Base-by-base conservation (phyloP, 2,113 vertebrate species). In the Perca schrenkii region DNA sequence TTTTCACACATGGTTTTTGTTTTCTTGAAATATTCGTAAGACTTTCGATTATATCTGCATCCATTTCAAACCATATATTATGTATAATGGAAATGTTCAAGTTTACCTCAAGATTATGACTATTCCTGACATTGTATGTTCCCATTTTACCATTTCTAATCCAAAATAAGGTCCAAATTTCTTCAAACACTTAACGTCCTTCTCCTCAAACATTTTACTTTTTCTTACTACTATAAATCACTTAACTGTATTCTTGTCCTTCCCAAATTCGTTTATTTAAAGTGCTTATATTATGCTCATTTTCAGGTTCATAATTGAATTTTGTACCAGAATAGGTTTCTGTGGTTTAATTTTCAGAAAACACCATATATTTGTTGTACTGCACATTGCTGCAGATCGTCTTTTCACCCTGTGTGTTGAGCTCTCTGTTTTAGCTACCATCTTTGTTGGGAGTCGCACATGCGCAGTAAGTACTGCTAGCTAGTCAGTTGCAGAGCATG, bases 61-160 rank as follows among this genome's bases (percentile, higher is more conserved):
- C 57, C 13, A 22, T 76, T 40, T 73, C 43, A 36, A 61, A 52
- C 46, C 34, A 47, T 52, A 68, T 72, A 43, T 83, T 57, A 58
- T 25, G 46, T 70, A 28, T 84, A 79, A 70, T 73, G 78, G 77
- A 84, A 80, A 85, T 86, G 77, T 88, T 89, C 57, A 84, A 84
- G 80, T 69, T 57, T 79, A n/a, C 66, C 16, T 22, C 72, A 79
- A 53, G 6, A 56, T 52, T 47, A 21, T 28, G 8, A 36, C 22
- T 49, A 52, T 74, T 76, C 63, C 8, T 74, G 15, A 77, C 40
- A 66, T 50, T 53, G 1, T 61, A 71, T 89, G 86, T 81, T 91
- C 86, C 87, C 84, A 74, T 82, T 58, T 79, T 14, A 62, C 43
- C 53, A 63, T 63, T 49, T 82, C 34, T 50, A 60, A 49, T 19